Evolutionary conservation across 2,888 invertebrate species (phyloP), one percentile per base, ranked within the genome.

Genomic region (Temnothorax unifasciatus): DNA sequence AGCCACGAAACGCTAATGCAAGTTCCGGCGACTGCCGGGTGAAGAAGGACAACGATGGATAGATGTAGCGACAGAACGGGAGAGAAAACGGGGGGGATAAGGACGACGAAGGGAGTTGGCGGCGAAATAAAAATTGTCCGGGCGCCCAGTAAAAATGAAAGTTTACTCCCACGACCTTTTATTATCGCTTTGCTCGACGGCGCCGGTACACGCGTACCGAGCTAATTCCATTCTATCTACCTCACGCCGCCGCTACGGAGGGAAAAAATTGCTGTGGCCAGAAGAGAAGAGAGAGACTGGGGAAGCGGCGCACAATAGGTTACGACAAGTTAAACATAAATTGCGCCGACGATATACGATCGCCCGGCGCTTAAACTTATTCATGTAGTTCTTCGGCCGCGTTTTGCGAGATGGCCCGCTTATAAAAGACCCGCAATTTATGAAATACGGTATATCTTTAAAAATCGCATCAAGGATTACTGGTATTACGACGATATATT

Each of bases 1-100:
- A 82, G 88, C 88, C 86, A 87, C 83, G 86, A 85, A 85, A 87
- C 88, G 90, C 92, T 92, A 91, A 91, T 89, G 92, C 90, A 92
- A 92, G 86, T 92, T 92, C 92, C 90, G 92, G 88, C 82, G 86
- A 87, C 74, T 68, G 83, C 57, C 74, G 29, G 84, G 76, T 76
- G 82, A 90, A 85, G 69, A 77, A 84, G 86, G 81, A 75, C 50
- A 75, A 82, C 84, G 66, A 74, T 79, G 74, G 85, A 71, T 50
- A 69, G 34, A 69, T 34, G 34, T 34, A 47, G n/a, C 41, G 59
- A 25, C 59, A 47, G 21, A 59, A 11, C 9, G 68, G 61, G 47
- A 44, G 73, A 57, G 52, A 38, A 25, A 59, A 29, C n/a, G n/a
- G 11, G 4, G 4, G 29, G n/a, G 9, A n/a, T 13, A 76, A 8